A percentile compares a stretch with the other conserved stretches of the same genome.
These are phyloP conservation scores for Catharus bicknelli DNA, from an alignment of 2,113 vertebrate species.

Conservation along the genomic window DNA sequence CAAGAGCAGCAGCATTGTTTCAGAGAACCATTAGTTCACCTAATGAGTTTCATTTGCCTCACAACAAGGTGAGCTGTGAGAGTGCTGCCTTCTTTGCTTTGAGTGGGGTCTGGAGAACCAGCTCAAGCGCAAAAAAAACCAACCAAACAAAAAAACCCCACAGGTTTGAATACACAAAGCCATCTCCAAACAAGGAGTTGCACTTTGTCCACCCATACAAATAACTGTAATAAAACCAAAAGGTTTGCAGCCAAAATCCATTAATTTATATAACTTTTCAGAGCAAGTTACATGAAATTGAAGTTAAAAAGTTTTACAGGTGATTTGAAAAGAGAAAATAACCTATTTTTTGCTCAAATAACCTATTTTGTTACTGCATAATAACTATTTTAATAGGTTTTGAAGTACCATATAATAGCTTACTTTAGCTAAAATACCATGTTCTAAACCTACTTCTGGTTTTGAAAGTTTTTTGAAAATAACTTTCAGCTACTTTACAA, in stretches of 20 bases:
- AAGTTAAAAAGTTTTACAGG: background rate
- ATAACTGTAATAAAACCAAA: accelerated
- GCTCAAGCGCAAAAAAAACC: background rate
- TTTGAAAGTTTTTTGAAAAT: background rate
- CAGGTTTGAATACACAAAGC: background rate
- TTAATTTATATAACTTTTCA: background rate
- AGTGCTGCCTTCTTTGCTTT: background rate
- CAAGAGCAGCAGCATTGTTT: background rate
- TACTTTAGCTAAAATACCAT: background rate
- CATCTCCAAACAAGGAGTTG: background rate
- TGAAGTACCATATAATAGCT: background rate
- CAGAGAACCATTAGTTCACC: background rate
- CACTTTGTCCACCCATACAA: background rate
- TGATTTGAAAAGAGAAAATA: background rate
- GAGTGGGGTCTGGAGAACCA: background rate
- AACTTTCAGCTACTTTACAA: background rate
- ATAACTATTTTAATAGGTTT: background rate
- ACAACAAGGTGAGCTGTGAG: background rate
- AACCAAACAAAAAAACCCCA: background rate
- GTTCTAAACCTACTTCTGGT: background rate
- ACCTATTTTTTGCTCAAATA: background rate
- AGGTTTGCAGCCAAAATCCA: background rate
- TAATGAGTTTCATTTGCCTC: background rate
- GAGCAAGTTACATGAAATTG: background rate
- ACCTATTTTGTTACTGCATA: background rate